These are phyloP conservation scores for Brachionichthys hirsutus DNA, from an alignment of 2,113 vertebrate genomes.

Conservation along the genomic window DNA sequence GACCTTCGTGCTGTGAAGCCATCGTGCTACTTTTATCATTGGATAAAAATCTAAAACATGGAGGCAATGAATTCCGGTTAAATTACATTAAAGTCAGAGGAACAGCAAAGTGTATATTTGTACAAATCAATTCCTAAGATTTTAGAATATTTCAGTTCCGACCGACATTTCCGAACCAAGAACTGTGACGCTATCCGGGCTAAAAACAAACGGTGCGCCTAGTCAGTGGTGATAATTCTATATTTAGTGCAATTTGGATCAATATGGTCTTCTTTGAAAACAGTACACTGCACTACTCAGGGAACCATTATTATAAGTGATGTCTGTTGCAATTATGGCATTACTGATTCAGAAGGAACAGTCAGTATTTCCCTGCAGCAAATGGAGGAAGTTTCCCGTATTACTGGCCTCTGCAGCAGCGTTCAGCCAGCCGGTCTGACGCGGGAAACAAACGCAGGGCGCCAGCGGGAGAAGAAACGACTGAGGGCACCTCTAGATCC, in stretches of 20 bases:
- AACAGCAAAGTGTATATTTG: too few relatives aligned
- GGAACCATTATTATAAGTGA: conserved; percentile 16
- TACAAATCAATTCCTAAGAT: too few relatives aligned
- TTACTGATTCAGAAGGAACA: conserved; percentile 20
- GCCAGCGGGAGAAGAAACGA: conserved; percentile 30
- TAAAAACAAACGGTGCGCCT: conserved; percentile 4
- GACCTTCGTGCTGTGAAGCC: too few relatives aligned
- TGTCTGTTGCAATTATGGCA: conserved; percentile 17
- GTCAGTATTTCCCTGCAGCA: conserved; percentile 1
- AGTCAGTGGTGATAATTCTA: background rate
- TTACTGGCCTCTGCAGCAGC: conserved; percentile 2
- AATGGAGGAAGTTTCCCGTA: conserved; percentile 23
- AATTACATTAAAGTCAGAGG: too few relatives aligned
- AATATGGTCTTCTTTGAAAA: conserved; percentile 10
- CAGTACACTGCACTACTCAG: background rate
- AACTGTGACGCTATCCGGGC: background rate
- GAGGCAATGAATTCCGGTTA: too few relatives aligned
- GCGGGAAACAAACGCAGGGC: conserved; percentile 19
- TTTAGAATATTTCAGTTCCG: too few relatives aligned
- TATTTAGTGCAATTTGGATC: conserved; percentile 8
- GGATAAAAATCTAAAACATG: too few relatives aligned
- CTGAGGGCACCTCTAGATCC: conserved; percentile 43
- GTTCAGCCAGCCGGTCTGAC: conserved; percentile 6
- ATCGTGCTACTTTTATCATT: too few relatives aligned
- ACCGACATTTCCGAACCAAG: too few relatives aligned